These are phyloP conservation scores for Nylanderia fulva DNA, from an alignment of 1,140 invertebrate genomes.

Conservation along the genomic window DNA sequence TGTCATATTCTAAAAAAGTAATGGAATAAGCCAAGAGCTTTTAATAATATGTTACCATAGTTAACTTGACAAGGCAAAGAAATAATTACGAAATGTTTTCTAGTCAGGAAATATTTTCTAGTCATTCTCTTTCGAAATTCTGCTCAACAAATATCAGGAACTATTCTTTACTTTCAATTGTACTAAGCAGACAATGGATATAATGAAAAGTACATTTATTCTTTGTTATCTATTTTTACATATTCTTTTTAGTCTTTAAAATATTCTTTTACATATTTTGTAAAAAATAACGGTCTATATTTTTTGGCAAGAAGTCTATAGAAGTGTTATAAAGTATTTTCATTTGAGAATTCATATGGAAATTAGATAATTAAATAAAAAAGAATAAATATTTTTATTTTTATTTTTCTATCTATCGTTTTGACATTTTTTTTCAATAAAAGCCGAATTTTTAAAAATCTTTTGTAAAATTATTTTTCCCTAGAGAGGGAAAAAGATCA, in stretches of 20 bases:
- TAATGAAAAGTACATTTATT: not conserved
- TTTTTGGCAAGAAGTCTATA: too few relatives aligned
- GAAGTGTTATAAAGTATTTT: not conserved
- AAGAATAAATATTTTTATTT: not conserved
- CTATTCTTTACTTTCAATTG: too few relatives aligned
- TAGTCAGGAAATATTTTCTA: too few relatives aligned
- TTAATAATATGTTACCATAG: not conserved
- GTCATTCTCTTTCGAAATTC: too few relatives aligned
- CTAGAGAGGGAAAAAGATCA: not conserved
- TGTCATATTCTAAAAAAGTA: too few relatives aligned
- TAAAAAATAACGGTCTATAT: not conserved
- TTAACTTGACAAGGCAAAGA: too few relatives aligned
- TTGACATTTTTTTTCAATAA: not conserved
- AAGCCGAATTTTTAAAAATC: not conserved
- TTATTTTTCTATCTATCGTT: not conserved
- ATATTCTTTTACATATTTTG: not conserved
- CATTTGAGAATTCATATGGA: not conserved
- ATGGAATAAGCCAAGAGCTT: not conserved
- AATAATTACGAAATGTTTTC: too few relatives aligned
- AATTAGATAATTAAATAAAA: not conserved
- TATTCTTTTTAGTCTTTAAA: too few relatives aligned
- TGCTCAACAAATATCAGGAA: too few relatives aligned
- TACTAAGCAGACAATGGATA: not conserved
- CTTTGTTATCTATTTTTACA: too few relatives aligned
- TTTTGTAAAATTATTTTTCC: not conserved